phyloP scores from a whole-genome alignment of 2,888 invertebrate genomes.

The Dolichopus griseipennis region DNA sequence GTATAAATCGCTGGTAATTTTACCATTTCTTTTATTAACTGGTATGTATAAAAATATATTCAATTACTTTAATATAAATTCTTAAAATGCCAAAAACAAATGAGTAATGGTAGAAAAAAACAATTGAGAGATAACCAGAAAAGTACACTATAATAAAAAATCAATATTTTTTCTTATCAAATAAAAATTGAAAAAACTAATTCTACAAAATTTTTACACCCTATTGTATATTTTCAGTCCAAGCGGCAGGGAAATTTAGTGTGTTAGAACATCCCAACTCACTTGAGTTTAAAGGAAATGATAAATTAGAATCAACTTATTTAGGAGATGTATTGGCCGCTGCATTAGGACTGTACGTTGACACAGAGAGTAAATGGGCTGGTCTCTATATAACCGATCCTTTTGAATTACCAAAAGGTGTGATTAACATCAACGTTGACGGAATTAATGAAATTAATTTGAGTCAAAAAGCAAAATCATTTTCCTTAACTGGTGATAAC shows the following conservation, averaged over 20 bases:
- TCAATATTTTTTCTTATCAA: too few species aligned
- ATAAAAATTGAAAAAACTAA: too few species aligned
- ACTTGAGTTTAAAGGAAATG: constrained; percentile 58
- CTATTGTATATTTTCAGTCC: constrained; percentile 22
- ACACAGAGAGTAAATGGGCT: constrained; percentile 60
- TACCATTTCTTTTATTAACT: not conserved
- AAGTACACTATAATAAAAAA: too few species aligned
- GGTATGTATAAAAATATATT: not conserved
- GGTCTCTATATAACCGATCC: constrained; percentile 61
- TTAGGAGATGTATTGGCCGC: constrained; percentile 63
- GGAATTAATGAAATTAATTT: constrained; percentile 49
- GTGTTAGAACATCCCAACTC: constrained; percentile 61
- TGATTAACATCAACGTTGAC: constrained; percentile 60
- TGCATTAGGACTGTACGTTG: constrained; percentile 62
- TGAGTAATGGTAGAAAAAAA: too few species aligned
- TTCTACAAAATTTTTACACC: too few species aligned
- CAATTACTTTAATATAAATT: constrained; percentile 9
- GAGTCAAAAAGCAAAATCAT: constrained; percentile 31
- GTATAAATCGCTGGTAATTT: not conserved
- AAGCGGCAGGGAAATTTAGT: constrained; percentile 50
- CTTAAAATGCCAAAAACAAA: too few species aligned
- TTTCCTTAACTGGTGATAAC: constrained; percentile 29
- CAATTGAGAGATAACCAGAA: too few species aligned
- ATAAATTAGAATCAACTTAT: constrained; percentile 51
- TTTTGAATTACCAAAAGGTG: constrained; percentile 63